A percentile compares a stretch with the other conserved stretches of the same genome.
These are phyloP conservation scores for Choristoneura rosaceana DNA, from an alignment of 2,888 invertebrate genomes.

Conservation along the genomic window DNA sequence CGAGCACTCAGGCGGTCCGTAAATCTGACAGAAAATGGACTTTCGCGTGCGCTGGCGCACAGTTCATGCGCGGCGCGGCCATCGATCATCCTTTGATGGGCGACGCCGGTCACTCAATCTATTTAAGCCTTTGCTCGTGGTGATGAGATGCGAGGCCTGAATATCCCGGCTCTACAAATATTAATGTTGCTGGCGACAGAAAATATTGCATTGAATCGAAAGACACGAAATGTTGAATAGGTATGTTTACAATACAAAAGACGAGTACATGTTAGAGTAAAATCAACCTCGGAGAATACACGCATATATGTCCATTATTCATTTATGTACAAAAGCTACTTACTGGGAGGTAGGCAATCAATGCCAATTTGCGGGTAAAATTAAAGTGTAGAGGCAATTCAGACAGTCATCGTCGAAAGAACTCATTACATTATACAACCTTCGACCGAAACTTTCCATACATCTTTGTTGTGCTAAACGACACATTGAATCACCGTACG, in stretches of 20 bases:
- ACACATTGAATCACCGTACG: conserved; percentile 45
- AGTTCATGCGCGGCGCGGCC: conserved; percentile 38
- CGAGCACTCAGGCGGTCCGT: conserved; percentile 39
- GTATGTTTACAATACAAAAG: not conserved
- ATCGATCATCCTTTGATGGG: conserved; percentile 64
- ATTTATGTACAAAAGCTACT: conserved; percentile 7
- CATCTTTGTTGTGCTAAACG: conserved; percentile 45
- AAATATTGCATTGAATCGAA: not conserved
- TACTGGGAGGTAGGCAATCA: conserved; percentile 32
- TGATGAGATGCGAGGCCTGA: conserved; percentile 36
- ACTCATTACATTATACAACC: conserved; percentile 43
- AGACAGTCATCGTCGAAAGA: conserved; percentile 37
- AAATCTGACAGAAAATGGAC: conserved; percentile 42
- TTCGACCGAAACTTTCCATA: conserved; percentile 44
- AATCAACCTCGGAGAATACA: not conserved
- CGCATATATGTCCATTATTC: not conserved
- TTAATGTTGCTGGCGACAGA: conserved; percentile 20
- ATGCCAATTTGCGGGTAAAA: conserved; percentile 34
- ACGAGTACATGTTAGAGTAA: not conserved
- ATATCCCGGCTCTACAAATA: conserved; percentile 29
- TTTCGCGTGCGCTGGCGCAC: conserved; percentile 35
- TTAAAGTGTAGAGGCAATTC: conserved; percentile 40
- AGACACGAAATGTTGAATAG: conserved; percentile 4
- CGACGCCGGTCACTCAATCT: conserved; percentile 48
- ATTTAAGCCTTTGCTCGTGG: conserved; percentile 38